These are phyloP conservation scores for Eilema griseolum DNA, from an alignment of 2,888 invertebrate genomes.

Conservation along the genomic window DNA sequence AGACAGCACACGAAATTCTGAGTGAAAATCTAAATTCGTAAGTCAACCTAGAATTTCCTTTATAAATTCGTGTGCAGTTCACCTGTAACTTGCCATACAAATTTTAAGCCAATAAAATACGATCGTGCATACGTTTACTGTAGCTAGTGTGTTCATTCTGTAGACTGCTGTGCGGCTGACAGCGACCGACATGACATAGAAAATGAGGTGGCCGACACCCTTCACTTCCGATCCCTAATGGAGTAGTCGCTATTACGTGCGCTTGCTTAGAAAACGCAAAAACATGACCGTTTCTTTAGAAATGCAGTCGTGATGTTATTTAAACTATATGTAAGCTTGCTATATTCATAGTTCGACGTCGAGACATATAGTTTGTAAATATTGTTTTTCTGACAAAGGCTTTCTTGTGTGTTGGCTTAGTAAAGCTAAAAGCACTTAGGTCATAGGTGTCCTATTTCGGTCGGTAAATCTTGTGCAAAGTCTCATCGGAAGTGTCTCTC, in stretches of 20 bases:
- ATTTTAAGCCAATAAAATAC: constrained; percentile 14
- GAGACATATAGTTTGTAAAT: constrained; percentile 13
- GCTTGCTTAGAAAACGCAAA: constrained; percentile 44
- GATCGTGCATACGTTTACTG: constrained; percentile 33
- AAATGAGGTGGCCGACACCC: constrained; percentile 56
- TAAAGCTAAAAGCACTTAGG: background rate
- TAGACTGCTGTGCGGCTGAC: constrained; percentile 34
- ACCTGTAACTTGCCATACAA: background rate
- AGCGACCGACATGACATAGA: constrained; percentile 38
- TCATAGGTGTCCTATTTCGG: background rate
- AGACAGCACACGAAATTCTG: too few relatives aligned
- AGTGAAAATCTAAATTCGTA: background rate
- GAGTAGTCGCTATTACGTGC: constrained; percentile 40
- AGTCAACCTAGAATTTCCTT: background rate
- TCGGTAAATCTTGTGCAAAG: constrained; percentile 1
- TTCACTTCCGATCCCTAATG: constrained; percentile 57
- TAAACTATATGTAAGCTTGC: background rate
- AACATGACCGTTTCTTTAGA: constrained; percentile 36
- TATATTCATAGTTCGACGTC: constrained; percentile 4
- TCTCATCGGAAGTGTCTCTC: background rate
- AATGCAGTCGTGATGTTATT: constrained; percentile 31
- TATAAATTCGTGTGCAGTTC: background rate
- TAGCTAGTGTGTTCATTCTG: constrained; percentile 26
- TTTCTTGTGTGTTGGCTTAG: background rate
- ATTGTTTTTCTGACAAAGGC: background rate